Percentiles rank a stretch among this genome's conserved stretches.
phyloP scores from a whole-genome alignment of 1,140 invertebrate genomes.

The Littorina saxatilis region DNA sequence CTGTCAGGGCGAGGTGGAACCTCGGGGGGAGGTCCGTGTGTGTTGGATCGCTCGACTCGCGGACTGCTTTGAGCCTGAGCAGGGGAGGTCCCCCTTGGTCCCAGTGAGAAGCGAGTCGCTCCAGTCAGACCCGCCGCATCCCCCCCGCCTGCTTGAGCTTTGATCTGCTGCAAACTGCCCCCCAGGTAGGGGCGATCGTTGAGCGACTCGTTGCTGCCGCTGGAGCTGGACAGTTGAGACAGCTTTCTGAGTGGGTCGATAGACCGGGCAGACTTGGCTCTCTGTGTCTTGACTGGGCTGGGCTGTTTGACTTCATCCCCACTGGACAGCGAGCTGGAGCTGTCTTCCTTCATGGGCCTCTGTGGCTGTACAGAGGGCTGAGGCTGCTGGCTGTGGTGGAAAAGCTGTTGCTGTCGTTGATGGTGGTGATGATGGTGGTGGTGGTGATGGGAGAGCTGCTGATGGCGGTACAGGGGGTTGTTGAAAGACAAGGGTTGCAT shows the following conservation, averaged over 20 bases:
- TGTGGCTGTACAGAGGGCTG: slow-evolving; percentile 6
- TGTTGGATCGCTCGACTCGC: slow-evolving; percentile 41
- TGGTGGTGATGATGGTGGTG: slow-evolving; percentile 13
- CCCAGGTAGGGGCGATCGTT: slow-evolving; percentile 6
- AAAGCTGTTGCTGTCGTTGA: neutral
- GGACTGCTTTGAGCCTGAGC: slow-evolving; percentile 46
- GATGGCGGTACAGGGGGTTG: slow-evolving; percentile 86
- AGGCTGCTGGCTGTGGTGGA: neutral
- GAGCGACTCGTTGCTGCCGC: slow-evolving; percentile 45
- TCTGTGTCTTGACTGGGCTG: slow-evolving; percentile 55
- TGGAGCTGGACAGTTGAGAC: slow-evolving; percentile 68
- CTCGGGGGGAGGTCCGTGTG: slow-evolving; percentile 42
- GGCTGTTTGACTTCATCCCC: slow-evolving; percentile 59
- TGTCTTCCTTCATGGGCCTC: slow-evolving; percentile 42
- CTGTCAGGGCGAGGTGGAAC: slow-evolving; percentile 44
- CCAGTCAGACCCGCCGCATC: neutral
- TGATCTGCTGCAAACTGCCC: slow-evolving; percentile 16
- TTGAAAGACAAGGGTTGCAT: slow-evolving; percentile 87
- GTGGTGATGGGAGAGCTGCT: slow-evolving; percentile 46
- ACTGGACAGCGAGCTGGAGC: slow-evolving; percentile 58
- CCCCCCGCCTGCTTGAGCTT: neutral
- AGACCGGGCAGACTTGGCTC: slow-evolving; percentile 33
- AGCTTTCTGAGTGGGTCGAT: slow-evolving; percentile 61
- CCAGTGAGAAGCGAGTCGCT: slow-evolving; percentile 47
- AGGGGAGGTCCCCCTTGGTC: slow-evolving; percentile 53